Base-by-base conservation (phyloP, 1,140 invertebrate genomes). In the Nasonia longicornis region DNA sequence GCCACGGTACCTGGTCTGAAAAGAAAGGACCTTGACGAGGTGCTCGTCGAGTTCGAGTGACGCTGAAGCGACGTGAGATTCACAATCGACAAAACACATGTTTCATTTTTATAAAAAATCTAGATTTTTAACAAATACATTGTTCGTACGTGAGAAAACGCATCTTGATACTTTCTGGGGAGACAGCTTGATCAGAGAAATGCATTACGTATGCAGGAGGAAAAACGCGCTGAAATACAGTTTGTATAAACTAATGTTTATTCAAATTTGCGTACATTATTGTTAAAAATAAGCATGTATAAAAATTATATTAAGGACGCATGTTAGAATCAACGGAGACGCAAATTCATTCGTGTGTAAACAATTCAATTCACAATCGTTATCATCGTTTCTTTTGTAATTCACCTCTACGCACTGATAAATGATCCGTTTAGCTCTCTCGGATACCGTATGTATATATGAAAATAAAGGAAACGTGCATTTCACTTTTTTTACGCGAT, bases 1-100 rank as follows among this genome's bases (percentile, higher is more conserved):
- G 94, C 95, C 78, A 93, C 92, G 2, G 95, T 98, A 10, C 97
- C 97, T 0, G 94, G 95, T 84, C 90, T 98, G 12, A 84, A 92
- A 31, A 91, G 97, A 12, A 98, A 97, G 89, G 79, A 89, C 12
- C 87, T 98, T 1, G 89, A 94, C 0, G 93, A 97, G 66, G 96
- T 97, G 83, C 91, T 96, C 85, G 88, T 94, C 58, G 92, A 93
- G 84, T 87, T 92, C 29, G 77, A 87, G 86, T 87, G 26, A 52
- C 12, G 26, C n/a, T 4, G 31, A n/a, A 22, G 0, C 10, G 0
- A 35, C 16, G 83, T 70, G 48, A 73, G 83, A 83, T 80, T 77
- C 84, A 67, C 83, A 83, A 11, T 42, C 38, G 10, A 42, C 7
- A 42, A 8, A 10, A 42, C 0, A 8, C 10, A 42, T 42, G 4